Base-by-base conservation (phyloP, 64 coral and sea anemone genomes). In the Pachyseris speciosa region DNA sequence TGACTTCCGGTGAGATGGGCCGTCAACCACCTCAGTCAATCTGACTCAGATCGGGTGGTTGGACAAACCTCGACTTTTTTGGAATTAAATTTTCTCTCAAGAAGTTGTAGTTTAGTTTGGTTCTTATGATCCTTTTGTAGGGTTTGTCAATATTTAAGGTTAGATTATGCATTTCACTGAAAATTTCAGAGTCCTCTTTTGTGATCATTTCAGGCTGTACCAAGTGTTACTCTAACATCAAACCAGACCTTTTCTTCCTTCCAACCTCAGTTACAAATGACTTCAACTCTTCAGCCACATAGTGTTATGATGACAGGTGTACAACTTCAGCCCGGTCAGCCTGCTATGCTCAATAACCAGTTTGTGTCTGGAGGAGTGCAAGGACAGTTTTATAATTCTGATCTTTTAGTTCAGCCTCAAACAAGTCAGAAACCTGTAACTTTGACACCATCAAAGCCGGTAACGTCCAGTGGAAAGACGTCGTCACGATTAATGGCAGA, bases 371-470 rank as follows among this genome's bases (percentile, higher is more conserved):
- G 77, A 16, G 36, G 9, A 58, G 63, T 81, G 77, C 77, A 61
- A 38, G 77, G 77, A 59, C 77, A 60, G 77, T 61, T 81, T 22
- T 41, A 38, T 11, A 81, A 81, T 11, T 61, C 77, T 25, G 30
- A n/a, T 38, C 33, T 81, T 36, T 81, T 60, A 38, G 77, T 81
- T 60, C 77, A 81, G 26, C 53, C 77, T 60, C 77, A 81, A 81
- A 24, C 52, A 37, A 22, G 17, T 61, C 77, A 81, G 15, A 32
- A 81, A 36, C 77, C 77, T 12, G 36, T 63, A 19, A 24, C 17
- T 19, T 22, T 63, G 48, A 60, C 77, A 24, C 77, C 77, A 9
- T 61, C 77, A 34, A 81, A 81, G 33, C 77, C 77, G 39, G n/a
- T 63, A 25, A 41, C 22, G 7, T 5, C 77, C 47, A 55, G 47